Conservation (phyloP, 2,797 vertebrate genomes). For the Melanotaenia parkinsoni region DNA sequence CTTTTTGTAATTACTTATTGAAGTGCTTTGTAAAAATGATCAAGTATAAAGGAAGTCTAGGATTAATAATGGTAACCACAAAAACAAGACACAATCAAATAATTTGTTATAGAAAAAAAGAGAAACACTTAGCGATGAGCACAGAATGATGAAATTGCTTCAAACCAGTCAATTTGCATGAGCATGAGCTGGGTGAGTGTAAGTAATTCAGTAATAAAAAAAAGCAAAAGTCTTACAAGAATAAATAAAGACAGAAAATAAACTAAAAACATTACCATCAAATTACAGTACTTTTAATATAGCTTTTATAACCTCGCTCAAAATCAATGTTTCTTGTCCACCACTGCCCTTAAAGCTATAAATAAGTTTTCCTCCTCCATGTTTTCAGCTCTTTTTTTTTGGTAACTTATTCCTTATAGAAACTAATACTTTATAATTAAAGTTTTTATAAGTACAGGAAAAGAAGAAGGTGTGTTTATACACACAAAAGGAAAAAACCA, state of each 20-base stretch:
- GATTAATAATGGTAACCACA: constrained; percentile 18
- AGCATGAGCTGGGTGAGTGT: constrained; percentile 24
- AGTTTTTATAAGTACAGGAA: neutral
- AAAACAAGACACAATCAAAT: constrained; percentile 26
- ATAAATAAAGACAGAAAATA: constrained; percentile 31
- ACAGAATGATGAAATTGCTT: constrained; percentile 35
- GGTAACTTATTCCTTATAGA: neutral
- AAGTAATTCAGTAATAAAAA: constrained; percentile 14
- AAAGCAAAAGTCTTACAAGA: constrained; percentile 19
- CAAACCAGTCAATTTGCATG: constrained; percentile 37
- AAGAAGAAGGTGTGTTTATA: neutral
- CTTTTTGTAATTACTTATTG: constrained; percentile 12
- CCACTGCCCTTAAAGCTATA: constrained; percentile 3
- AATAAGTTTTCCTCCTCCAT: constrained; percentile 6
- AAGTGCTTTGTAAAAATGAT: constrained; percentile 18
- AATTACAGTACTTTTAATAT: constrained; percentile 38
- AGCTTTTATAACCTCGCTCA: constrained; percentile 51
- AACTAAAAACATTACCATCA: constrained; percentile 24
- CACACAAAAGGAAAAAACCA: neutral
- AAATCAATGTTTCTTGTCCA: constrained; percentile 37
- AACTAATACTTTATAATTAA: constrained; percentile 20
- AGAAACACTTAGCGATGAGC: constrained; percentile 19
- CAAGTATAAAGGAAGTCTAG: neutral
- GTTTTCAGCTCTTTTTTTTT: constrained; percentile 19
- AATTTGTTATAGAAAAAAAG: neutral